These are phyloP conservation scores for Druceiella hillmani DNA, from an alignment of 2,888 invertebrate genomes.

Conservation along the genomic window DNA sequence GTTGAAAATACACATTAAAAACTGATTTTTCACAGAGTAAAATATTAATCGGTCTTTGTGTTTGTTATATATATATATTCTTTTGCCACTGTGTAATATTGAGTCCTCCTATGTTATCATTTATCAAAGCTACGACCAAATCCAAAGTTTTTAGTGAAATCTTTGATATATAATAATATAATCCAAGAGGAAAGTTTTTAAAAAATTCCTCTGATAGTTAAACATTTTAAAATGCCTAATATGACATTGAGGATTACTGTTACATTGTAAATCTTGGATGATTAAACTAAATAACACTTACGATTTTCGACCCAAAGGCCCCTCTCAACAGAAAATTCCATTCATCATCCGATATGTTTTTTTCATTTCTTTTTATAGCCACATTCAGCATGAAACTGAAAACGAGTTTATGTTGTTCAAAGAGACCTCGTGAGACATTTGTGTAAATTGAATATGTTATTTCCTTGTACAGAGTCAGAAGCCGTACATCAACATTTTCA, in stretches of 20 bases:
- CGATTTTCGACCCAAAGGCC: constrained; percentile 52
- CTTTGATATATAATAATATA: no score
- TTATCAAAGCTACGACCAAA: no score
- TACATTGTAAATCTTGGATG: constrained; percentile 26
- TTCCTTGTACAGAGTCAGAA: constrained; percentile 63
- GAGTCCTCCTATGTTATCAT: no score
- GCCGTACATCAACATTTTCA: constrained; percentile 59
- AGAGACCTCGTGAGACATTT: constrained; percentile 85
- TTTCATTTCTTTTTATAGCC: constrained; percentile 64
- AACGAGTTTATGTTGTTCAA: constrained; percentile 86
- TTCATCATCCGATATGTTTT: constrained; percentile 53
- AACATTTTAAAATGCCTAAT: no score
- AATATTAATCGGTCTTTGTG: no score
- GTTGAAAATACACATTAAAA: no score
- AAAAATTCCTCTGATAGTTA: no score
- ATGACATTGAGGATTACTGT: constrained; percentile 1
- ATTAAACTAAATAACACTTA: constrained; percentile 27
- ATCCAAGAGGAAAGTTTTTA: no score
- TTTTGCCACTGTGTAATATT: no score
- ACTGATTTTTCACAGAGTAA: no score
- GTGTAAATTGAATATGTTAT: constrained; percentile 79
- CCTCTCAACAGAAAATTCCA: constrained; percentile 80
- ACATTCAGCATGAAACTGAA: constrained; percentile 80
- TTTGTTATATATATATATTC: no score
- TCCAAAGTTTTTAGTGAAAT: no score